These are phyloP conservation scores for Heliconius sara DNA, from an alignment of 2,888 invertebrate genomes.

Conservation along the genomic window DNA sequence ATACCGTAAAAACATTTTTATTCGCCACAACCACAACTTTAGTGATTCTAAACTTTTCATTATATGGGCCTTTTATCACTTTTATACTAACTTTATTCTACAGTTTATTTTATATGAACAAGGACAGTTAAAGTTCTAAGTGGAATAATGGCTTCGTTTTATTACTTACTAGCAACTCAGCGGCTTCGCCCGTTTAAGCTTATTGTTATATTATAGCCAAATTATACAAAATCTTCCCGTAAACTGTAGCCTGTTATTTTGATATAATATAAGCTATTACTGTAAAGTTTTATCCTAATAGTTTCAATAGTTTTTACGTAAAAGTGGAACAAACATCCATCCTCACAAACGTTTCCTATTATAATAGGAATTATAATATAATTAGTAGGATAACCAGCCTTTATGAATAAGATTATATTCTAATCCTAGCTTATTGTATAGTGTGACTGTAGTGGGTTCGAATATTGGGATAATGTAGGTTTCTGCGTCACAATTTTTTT, in stretches of 20 bases:
- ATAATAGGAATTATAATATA: no score
- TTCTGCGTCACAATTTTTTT: not conserved
- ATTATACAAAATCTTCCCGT: no score
- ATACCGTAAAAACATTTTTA: not conserved
- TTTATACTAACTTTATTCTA: constrained; percentile 24
- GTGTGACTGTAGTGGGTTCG: not conserved
- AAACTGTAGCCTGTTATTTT: no score
- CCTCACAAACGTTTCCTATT: no score
- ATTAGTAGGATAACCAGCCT: not conserved
- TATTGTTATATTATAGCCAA: no score
- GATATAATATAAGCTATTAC: no score
- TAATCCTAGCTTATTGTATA: not conserved
- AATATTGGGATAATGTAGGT: not conserved
- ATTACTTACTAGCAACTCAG: constrained; percentile 11
- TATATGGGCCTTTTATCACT: constrained; percentile 29
- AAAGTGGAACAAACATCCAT: no score
- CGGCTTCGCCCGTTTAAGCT: no score
- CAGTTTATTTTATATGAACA: constrained; percentile 6
- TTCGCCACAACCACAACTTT: not conserved
- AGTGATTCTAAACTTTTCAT: constrained; percentile 27
- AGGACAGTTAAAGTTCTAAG: constrained; percentile 6
- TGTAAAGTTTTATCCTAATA: no score
- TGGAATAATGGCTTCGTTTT: constrained; percentile 16
- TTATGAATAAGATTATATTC: not conserved
- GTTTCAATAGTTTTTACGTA: no score